phyloP scores from a whole-genome alignment of 2,888 invertebrate species.

The Pristionchus japonicus region DNA sequence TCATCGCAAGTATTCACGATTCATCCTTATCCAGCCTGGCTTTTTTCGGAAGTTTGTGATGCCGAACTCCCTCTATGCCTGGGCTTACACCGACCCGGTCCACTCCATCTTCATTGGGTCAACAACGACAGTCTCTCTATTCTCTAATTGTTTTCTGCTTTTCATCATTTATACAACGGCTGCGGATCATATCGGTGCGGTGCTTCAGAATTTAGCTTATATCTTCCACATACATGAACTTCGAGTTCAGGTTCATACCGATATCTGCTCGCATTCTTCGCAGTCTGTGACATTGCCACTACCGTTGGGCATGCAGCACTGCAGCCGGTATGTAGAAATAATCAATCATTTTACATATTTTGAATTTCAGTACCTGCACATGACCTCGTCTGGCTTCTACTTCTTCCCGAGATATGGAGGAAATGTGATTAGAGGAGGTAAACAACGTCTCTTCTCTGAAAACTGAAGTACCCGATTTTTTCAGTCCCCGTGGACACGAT shows the following conservation, averaged over 20 bases:
- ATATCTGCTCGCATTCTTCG: conserved; percentile 4
- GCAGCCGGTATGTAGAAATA: background rate
- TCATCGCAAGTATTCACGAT: background rate
- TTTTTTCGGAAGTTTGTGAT: background rate
- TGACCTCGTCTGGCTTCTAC: background rate
- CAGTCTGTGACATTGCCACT: background rate
- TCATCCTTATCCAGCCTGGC: background rate
- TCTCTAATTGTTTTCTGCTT: background rate
- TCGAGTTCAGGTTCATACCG: conserved; percentile 11
- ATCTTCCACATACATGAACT: too few relatives aligned
- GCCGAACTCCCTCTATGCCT: background rate
- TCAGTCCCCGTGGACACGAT: background rate
- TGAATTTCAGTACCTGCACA: background rate
- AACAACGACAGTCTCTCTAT: background rate
- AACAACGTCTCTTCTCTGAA: background rate
- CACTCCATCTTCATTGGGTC: background rate
- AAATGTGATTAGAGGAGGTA: background rate
- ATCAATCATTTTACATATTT: background rate
- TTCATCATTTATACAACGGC: background rate
- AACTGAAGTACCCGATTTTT: background rate
- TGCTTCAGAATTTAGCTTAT: too few relatives aligned
- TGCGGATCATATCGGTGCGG: background rate
- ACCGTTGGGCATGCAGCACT: background rate
- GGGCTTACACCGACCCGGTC: background rate
- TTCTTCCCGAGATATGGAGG: background rate